These are phyloP conservation scores for Lepidocyrtoides sp. DNA, from an alignment of 2,888 invertebrate genomes.

Conservation along the genomic window DNA sequence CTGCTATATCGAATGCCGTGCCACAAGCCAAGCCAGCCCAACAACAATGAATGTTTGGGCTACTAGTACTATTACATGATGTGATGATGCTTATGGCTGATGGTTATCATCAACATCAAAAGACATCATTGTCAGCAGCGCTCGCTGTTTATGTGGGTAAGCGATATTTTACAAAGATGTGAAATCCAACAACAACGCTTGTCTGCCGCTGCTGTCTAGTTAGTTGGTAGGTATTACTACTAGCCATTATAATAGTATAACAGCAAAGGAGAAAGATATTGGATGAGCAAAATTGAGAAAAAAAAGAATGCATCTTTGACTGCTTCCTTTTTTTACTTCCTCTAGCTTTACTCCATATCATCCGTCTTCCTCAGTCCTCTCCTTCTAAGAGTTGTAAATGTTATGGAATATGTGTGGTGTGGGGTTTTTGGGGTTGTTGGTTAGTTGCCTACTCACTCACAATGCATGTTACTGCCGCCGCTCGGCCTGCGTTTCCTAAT, in stretches of 20 bases:
- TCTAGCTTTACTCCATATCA: conserved; percentile 30
- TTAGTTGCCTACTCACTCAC: background rate
- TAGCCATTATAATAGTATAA: background rate
- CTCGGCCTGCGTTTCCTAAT: conserved; percentile 75
- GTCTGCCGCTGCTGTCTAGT: conserved; percentile 5
- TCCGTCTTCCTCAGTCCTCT: background rate
- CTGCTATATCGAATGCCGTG: conserved; percentile 3
- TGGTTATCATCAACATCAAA: conserved; percentile 11
- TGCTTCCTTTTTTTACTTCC: conserved; percentile 71
- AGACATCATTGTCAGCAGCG: background rate
- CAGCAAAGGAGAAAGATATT: conserved; percentile 28
- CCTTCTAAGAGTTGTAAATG: conserved; percentile 34
- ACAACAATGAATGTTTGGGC: too few species aligned
- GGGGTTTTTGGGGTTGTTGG: conserved; percentile 45
- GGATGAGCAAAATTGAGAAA: conserved; percentile 29
- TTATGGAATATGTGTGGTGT: conserved; percentile 39
- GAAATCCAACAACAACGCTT: conserved; percentile 25
- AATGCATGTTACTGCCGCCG: background rate
- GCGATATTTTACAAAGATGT: conserved; percentile 43
- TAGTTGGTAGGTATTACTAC: background rate
- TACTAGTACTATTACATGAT: too few species aligned
- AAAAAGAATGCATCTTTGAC: conserved; percentile 34
- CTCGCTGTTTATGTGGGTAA: conserved; percentile 12
- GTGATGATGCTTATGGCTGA: too few species aligned
- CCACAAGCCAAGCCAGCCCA: background rate